phyloP scores from a whole-genome alignment of 2,888 invertebrate genomes.

The Callimorpha dominula region DNA sequence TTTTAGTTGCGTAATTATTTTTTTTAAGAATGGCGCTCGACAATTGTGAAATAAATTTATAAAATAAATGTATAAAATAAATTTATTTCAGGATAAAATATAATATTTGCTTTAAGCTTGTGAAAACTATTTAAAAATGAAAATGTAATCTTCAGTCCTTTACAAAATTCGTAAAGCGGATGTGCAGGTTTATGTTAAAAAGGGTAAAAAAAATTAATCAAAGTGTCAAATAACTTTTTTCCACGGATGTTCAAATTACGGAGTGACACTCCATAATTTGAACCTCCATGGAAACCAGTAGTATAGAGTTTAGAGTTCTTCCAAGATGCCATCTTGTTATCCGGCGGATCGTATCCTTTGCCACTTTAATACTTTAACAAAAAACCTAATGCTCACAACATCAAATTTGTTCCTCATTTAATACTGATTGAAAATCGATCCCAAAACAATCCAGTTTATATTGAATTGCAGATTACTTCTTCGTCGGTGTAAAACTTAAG shows the following conservation, averaged over 20 bases:
- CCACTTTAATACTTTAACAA: not conserved
- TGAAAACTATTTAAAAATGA: not conserved
- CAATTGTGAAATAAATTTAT: no score
- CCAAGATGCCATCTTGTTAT: no score
- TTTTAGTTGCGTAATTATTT: not conserved
- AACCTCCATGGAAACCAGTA: no score
- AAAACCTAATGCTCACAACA: not conserved
- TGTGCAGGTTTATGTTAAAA: not conserved
- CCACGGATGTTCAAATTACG: not conserved
- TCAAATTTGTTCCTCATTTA: not conserved
- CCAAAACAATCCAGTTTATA: not conserved
- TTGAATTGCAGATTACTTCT: conserved; percentile 11
- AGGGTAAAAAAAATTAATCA: not conserved
- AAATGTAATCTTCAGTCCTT: not conserved
- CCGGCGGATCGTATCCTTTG: not conserved
- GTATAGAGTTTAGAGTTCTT: no score
- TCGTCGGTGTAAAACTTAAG: conserved; percentile 2
- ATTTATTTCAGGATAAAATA: not conserved
- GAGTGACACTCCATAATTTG: no score
- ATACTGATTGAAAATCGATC: not conserved
- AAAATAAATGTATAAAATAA: not conserved
- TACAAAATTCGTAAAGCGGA: not conserved
- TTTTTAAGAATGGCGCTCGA: not conserved
- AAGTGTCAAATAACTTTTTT: not conserved
- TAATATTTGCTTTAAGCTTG: not conserved